Evolutionary conservation across 35 echinoderm and acorn worm species (phyloP), one percentile per base, ranked within the genome.

Genomic region (Ptychodera flava): DNA sequence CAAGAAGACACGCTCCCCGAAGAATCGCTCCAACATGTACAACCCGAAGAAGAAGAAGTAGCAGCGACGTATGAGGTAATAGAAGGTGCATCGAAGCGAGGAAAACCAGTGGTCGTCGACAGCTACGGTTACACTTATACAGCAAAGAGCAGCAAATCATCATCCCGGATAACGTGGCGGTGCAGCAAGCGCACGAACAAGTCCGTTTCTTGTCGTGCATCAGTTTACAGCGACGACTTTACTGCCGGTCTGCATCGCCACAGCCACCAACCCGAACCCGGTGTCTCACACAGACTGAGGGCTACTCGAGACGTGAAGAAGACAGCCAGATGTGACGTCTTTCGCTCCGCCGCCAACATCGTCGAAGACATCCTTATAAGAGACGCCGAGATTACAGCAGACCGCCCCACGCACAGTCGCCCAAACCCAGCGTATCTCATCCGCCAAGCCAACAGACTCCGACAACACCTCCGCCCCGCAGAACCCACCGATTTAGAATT

Each of bases 391-490:
- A 35, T 84, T 84, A 30, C 28, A 0, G 15, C n/a, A 16, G 10
- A 34, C 83, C n/a, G 16, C 31, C 16, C 16, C 31, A 16, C 35
- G 83, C 36, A 32, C 45, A 12, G 35, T 16, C 80, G 33, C n/a
- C 31, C 2, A 35, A 34, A 35, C 0, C 35, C 36, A 6, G 15
- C 83, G 16, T 16, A 16, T 0, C 15, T 84, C 16, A 30, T 35
- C 33, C 10, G 83, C 16, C 6, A 15, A 35, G 83, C 83, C 31
- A 84, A 84, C 83, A 10, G 83, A 36, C 83, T 36, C 35, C 83
- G 83, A 16, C 32, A 84, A 34, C 22, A 10, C 0, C 28, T 33
- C 30, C 83, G 83, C 6, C 83, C 83, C 16, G 16, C 33, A 15
- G 83, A 84, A 16, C 83, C 83, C 16, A 84, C 31, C 28, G 80